Base-by-base conservation (phyloP, 1,140 invertebrate species). In the Heliconius melpomene region DNA sequence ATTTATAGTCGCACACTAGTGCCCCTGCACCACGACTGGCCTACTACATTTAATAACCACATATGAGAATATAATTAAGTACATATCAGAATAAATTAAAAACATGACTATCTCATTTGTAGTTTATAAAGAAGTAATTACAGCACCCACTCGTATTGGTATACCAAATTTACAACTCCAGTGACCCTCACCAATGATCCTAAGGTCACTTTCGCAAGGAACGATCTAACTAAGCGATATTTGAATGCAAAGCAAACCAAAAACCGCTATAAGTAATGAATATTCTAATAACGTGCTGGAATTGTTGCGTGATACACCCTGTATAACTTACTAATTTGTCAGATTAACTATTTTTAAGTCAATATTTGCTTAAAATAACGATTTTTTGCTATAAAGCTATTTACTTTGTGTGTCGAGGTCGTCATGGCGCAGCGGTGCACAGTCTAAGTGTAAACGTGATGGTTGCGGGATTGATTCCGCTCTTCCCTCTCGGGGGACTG, bases 251-350 rank as follows among this genome's bases (percentile, higher is more conserved):
- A 66, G 9, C 26, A 9, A 36, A 66, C 60, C 23, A 26, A 66
- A 66, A 66, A 66, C 26, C 60, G 26, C 60, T 66, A 29, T 66
- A 66, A 26, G 23, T 66, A 66, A 29, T 66, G 11, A 29, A 66
- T 66, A 66, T 66, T 66, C 60, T 66, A 29, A 66, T 26, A 66
- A 66, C 60, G 60, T 66, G 3, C 60, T 16, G 9, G 11, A 18
- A 29, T 26, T 66, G 26, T 66, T 66, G 29, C 60, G 6, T 29
- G 60, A 66, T 29, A 26, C 60, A 66, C 60, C 20, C 60, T 66
- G 60, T 66, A 66, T 29, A 26, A 66, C 60, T 66, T 66, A 66
- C 60, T 66, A 66, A 66, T 66, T 66, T 66, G 60, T 66, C 6
- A 66, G 26, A 66, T 66, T 29, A 66, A 66, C 60, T 66, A 13